A percentile compares a stretch with the other conserved stretches of the same genome.
These are phyloP conservation scores for Eidolon helvum DNA, from an alignment of 2,113 vertebrate genomes.

Conservation along the genomic window DNA sequence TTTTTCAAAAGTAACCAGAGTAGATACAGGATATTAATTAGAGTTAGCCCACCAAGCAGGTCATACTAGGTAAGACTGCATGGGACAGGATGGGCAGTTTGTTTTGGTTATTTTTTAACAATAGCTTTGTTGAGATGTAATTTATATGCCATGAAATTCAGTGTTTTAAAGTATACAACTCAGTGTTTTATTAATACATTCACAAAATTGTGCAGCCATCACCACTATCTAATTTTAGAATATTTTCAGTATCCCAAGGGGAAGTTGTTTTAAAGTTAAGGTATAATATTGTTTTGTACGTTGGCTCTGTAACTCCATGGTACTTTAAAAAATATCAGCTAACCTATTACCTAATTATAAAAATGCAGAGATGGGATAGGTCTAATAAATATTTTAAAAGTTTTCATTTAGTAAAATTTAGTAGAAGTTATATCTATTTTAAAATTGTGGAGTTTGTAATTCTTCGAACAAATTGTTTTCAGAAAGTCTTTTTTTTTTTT, in stretches of 20 bases:
- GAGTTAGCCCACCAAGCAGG: neutral
- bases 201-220: neutral
- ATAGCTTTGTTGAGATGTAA: neutral
- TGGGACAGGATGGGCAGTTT: neutral
- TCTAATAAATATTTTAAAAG: neutral
- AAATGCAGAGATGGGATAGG: neutral
- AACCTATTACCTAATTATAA: neutral
- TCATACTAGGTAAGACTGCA: neutral
- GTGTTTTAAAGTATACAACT: neutral
- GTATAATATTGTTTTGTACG: neutral
- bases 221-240: constrained; percentile 15
- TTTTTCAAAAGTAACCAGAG: neutral
- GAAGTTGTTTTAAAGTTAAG: constrained; percentile 40
- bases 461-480: neutral
- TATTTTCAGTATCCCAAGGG: neutral
- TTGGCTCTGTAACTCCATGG: constrained; percentile 8
- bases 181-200: neutral
- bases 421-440: neutral
- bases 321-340: neutral
- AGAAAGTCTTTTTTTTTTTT: neutral
- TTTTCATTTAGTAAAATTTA: constrained; percentile 38
- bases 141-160: neutral
- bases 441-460: neutral
- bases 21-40: neutral
- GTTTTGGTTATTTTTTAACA: neutral